Conservation (phyloP, 2,888 invertebrate species). For the Caenorhabditis doughertyi region DNA sequence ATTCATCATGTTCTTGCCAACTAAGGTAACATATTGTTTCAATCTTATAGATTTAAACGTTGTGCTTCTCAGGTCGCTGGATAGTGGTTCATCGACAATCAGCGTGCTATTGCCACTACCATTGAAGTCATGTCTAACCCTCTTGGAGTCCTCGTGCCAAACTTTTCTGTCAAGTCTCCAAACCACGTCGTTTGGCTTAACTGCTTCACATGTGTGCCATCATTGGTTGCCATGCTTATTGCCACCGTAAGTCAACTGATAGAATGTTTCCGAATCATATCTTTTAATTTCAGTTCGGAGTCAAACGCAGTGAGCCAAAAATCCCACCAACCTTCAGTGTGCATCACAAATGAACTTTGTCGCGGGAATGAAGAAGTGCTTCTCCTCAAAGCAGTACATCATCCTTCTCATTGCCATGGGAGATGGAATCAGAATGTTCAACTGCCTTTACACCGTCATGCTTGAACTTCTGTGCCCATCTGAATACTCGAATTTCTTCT, state of each 20-base stretch:
- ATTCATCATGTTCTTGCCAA: constrained; percentile 85
- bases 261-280: neutral
- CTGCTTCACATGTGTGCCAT: constrained; percentile 78
- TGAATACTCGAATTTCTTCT: constrained; percentile 84
- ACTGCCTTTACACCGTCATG: constrained; percentile 82
- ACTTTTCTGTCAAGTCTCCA: constrained; percentile 76
- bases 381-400: constrained; percentile 77
- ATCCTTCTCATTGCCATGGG: constrained; percentile 81
- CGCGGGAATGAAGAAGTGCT: constrained; percentile 76
- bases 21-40: constrained; percentile 80
- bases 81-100: constrained; percentile 83
- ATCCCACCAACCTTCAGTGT: constrained; percentile 80
- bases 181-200: constrained; percentile 78
- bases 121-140: constrained; percentile 82
- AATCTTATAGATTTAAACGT: too few species aligned
- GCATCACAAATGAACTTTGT: constrained; percentile 79
- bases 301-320: constrained; percentile 81
- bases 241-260: constrained; percentile 60
- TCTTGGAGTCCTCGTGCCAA: constrained; percentile 81
- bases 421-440: constrained; percentile 83
- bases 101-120: constrained; percentile 84
- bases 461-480: constrained; percentile 84
- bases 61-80: constrained; percentile 73
- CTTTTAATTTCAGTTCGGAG: constrained; percentile 68
- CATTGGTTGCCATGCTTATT: constrained; percentile 69